phyloP scores from a whole-genome alignment of 2,113 vertebrate species.

The Mohoua ochrocephala region DNA sequence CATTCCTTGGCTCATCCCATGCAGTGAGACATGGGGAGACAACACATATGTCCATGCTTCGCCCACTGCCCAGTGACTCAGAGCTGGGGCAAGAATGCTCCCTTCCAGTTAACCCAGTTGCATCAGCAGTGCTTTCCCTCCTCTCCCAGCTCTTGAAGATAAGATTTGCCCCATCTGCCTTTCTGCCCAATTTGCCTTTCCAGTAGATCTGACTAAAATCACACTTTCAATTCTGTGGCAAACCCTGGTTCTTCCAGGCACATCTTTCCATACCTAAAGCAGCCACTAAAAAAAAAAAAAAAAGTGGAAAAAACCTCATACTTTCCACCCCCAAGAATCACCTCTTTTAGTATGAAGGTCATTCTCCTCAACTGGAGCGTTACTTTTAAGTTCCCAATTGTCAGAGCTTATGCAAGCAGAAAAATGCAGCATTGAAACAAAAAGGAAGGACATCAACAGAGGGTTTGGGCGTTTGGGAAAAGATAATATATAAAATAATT shows the following conservation, averaged over 20 bases:
- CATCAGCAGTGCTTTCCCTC: not conserved
- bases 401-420: not conserved
- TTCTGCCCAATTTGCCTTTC: not conserved
- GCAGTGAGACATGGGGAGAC: not conserved
- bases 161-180: not conserved
- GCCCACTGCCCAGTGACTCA: not conserved
- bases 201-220: not conserved
- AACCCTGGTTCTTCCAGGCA: not conserved
- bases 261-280: not conserved
- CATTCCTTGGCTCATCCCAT: not conserved
- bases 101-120: not conserved
- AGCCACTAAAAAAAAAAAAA: fast-evolving
- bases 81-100: not conserved
- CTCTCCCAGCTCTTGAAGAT: not conserved
- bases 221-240: not conserved
- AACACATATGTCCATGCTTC: not conserved
- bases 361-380: not conserved
- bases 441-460: not conserved
- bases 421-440: not conserved
- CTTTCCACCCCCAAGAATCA: not conserved
- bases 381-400: not conserved
- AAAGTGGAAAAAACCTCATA: not conserved
- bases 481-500: not conserved
- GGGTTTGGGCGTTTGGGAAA: not conserved
- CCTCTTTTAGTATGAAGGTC: not conserved